Conservation (phyloP, 2,888 invertebrate species). For the Sympetrum striolatum region DNA sequence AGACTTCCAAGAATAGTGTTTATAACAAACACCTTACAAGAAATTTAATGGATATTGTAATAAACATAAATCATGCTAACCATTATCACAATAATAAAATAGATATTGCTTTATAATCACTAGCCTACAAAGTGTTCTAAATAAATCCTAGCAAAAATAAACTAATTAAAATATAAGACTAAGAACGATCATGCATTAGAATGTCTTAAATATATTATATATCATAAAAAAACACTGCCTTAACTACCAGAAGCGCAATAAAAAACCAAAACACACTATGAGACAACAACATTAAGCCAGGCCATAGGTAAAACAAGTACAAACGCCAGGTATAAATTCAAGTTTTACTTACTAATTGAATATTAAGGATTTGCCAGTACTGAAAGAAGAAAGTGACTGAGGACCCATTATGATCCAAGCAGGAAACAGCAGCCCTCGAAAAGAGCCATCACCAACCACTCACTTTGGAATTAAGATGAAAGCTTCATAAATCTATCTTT, state of each 20-base stretch:
- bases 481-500: conserved; percentile 24
- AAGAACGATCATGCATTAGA: too few species aligned
- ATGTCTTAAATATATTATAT: too few species aligned
- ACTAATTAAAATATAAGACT: too few species aligned
- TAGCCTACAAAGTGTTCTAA: too few species aligned
- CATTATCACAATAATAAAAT: too few species aligned
- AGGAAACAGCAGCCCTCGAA: conserved; percentile 8
- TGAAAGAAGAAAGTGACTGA: conserved; percentile 17
- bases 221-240: too few species aligned
- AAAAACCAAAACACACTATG: background rate
- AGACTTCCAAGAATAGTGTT: too few species aligned
- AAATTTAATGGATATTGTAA: too few species aligned
- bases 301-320: background rate
- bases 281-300: background rate
- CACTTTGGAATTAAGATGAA: conserved; percentile 21
- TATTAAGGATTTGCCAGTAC: conserved; percentile 15
- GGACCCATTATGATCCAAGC: background rate
- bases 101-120: too few species aligned
- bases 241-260: background rate
- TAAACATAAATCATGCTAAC: too few species aligned
- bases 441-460: background rate
- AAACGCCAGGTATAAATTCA: background rate
- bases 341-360: conserved; percentile 36
- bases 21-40: too few species aligned
- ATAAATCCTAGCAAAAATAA: too few species aligned